Base-by-base conservation (phyloP, 2,888 invertebrate species). In the Cheilosia vulpina region DNA sequence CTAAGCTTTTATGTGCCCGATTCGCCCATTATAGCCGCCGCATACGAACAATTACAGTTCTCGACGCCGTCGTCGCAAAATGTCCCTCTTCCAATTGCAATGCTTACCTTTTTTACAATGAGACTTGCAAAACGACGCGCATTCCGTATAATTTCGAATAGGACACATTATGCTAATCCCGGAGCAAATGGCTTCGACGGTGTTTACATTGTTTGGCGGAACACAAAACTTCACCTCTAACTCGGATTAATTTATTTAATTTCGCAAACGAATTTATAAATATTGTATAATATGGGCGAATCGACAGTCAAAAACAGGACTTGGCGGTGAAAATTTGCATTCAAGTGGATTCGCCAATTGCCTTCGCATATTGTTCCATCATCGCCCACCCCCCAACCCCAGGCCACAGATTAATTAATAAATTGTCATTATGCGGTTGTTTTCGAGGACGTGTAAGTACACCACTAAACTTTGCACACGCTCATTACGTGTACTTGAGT, bases 211-310 rank as follows among this genome's bases (percentile, higher is more conserved):
- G 17, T 79, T 62, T n/a, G 69, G 27, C 50, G 69, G 31, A 31
- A 31, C 31, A 31, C 31, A 52, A 68, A 85, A 85, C 76, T 85
- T 81, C 50, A 52, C 45, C 62, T 80, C 85, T 81, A 85, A 85
- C 76, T 85, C 68, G 87, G 87, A 87, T 87, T 87, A 87, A 87
- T 87, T 87, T 82, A 87, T 87, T 87, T 87, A 87, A 87, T 87
- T 87, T 87, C 73, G 21, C 77, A 87, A 82, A 87, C 82, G 87
- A 87, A 87, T 87, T 77, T 81, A 77, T 87, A 87, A 52, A 82
- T 31, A 31, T 87, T 85, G 69, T 76, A 62, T 57, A n/a, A 15
- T 21, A 43, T 5, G n/a, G 9, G 27, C 11, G 19, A 11, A 57
- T 4, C 5, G 11, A 50, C n/a, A 27, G 17, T 9, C 52, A 43